phyloP scores from a whole-genome alignment of 2,888 invertebrate species.

The Icerya purchasi region DNA sequence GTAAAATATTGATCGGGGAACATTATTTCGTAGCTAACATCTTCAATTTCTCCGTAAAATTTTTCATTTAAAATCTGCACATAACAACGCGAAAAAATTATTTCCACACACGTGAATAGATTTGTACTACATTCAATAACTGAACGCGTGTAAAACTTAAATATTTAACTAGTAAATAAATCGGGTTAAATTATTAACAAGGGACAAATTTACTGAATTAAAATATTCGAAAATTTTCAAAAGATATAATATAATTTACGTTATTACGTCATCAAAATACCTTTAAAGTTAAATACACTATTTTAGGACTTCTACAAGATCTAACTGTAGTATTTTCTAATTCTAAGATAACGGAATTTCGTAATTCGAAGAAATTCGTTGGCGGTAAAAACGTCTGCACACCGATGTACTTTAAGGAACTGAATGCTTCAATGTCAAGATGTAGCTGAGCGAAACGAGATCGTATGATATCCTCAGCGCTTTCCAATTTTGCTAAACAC shows the following conservation, averaged over 20 bases:
- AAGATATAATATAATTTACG: no score
- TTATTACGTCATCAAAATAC: no score
- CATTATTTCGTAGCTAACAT: constrained; percentile 35
- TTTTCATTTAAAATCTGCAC: constrained; percentile 44
- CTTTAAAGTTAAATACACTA: constrained; percentile 44
- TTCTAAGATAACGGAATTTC: constrained; percentile 35
- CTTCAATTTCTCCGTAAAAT: constrained; percentile 42
- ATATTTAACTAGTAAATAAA: no score
- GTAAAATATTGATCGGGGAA: constrained; percentile 64
- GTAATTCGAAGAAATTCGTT: constrained; percentile 39
- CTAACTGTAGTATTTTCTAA: constrained; percentile 46
- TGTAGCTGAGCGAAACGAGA: constrained; percentile 38
- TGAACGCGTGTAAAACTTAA: no score
- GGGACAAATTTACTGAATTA: no score
- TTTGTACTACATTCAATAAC: no score
- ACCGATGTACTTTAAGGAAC: constrained; percentile 46
- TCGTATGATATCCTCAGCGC: constrained; percentile 38
- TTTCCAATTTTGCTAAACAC: constrained; percentile 31
- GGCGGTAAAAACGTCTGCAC: constrained; percentile 30
- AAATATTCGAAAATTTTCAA: no score
- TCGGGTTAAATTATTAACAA: no score
- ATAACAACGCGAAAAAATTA: neutral
- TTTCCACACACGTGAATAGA: neutral
- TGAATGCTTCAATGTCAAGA: constrained; percentile 45
- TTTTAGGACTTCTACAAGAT: constrained; percentile 40